Base-by-base conservation (phyloP, 2,797 vertebrate species). In the Acanthis flammea region DNA sequence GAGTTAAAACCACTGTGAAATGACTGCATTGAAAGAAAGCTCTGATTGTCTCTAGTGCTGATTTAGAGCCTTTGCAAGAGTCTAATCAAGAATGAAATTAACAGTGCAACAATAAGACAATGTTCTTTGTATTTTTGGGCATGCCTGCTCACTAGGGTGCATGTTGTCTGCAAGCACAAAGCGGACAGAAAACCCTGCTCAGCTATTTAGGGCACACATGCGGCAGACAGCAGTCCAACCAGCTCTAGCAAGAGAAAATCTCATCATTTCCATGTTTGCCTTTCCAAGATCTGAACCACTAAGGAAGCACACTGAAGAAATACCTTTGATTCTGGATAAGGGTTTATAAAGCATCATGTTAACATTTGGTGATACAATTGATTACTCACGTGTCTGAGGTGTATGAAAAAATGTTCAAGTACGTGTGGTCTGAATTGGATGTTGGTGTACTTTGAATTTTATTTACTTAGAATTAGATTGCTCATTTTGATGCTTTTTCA, bases 71-170 rank as follows among this genome's bases (percentile, higher is more conserved):
- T 92, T 95, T 79, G 33, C 42, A 95, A 90, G 77, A 63, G 81
- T 96, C 89, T 87, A 95, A 96, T 96, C 92, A 96, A 84, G 61
- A 78, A 18, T 60, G 61, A 92, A 94, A 95, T 91, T 91, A 91
- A 73, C 74, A 80, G 28, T 72, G 31, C 33, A 82, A 67, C 79
- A 92, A 35, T 67, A 67, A 74, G 28, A 83, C 47, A 77, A 60
- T 72, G 53, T 75, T 81, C 55, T 86, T 71, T 58, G 37, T 45
- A 73, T 37, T 92, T 94, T 79, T 62, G 55, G 72, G 25, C n/a
- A 15, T 10, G 12, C 31, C n/a, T 92, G 8, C 33, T 78, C 68
- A 45, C 50, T 37, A 41, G 50, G 25, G n/a, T 76, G 21, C 47
- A 53, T 45, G 22, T 24, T 84, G 57, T 82, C 58, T 87, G 45